Evolutionary conservation across 2,797 vertebrate species (phyloP), one percentile per base, ranked within the genome.

Genomic region (Florisuga fusca): DNA sequence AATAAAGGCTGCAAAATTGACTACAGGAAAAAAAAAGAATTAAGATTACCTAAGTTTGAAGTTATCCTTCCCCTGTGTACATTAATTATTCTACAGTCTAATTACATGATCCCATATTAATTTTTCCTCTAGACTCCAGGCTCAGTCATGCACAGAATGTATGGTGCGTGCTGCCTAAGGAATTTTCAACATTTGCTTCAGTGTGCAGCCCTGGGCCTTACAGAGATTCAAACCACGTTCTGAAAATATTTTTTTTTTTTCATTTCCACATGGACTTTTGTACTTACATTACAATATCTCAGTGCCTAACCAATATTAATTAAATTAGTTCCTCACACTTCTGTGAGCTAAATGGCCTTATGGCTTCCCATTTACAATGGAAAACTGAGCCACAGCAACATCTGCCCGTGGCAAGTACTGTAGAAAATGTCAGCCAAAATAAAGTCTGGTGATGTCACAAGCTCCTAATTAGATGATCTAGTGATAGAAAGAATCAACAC

Each of bases 11-110:
- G 4, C 13, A 85, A 63, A 85, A 68, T 80, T 82, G 84, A 94
- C 61, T 74, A 54, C 12, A 59, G 34, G 17, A 7, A 79, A 48
- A 84, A 76, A 73, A 27, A 1, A 4, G 48, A 84, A 87, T 89
- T 94, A 61, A 55, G 3, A 63, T 78, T 83, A 95, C 75, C 77
- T 92, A n/a, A 77, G 76, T 71, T 89, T 92, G 80, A 95, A 90
- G 29, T 72, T 80, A 63, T 61, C 31, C 36, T 69, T 89, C 93
- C 88, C 88, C 63, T 71, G 93, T 72, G 80, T 71, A 67, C 82
- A 79, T 77, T 89, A 91, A 96, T 93, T 94, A 92, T 92, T 71
- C 68, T 80, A 16, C 68, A 93, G 45, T 77, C 53, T 92, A 95
- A 95, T 95, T 94, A 93, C 57, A 80, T 1, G 1, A 92, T 80